phyloP scores from a whole-genome alignment of 2,113 vertebrate species.

The Phoxinus phoxinus region DNA sequence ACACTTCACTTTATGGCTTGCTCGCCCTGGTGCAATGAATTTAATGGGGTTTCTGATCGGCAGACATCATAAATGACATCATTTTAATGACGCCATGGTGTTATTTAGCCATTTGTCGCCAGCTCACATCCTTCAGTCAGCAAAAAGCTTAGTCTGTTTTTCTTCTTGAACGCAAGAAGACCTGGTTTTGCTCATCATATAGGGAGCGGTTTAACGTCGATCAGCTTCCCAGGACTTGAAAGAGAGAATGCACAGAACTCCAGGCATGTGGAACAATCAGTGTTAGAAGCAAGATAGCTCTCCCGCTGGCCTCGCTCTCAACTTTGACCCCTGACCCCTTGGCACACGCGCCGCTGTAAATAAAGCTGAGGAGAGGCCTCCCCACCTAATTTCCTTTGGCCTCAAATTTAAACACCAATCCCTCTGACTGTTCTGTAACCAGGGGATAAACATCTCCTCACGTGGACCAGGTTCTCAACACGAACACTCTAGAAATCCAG shows the following conservation, averaged over 20 bases:
- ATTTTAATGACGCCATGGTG: background rate
- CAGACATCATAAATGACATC: background rate
- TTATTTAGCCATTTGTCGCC: background rate
- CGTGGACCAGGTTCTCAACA: constrained; percentile 35
- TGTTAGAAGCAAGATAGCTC: constrained; percentile 27
- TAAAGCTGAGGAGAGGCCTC: constrained; percentile 49
- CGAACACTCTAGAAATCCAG: constrained; percentile 7
- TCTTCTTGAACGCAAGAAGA: background rate
- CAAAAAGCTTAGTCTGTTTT: background rate
- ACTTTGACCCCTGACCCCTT: constrained; percentile 55
- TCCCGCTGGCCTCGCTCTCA: constrained; percentile 46
- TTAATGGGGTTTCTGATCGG: background rate
- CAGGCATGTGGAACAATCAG: constrained; percentile 55
- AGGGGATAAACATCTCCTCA: constrained; percentile 49
- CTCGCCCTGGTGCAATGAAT: background rate
- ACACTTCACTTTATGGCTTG: background rate
- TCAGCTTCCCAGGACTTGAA: constrained; percentile 14
- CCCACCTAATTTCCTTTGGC: constrained; percentile 39
- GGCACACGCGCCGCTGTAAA: constrained; percentile 53
- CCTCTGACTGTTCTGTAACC: constrained; percentile 23
- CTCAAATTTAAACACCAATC: constrained; percentile 48
- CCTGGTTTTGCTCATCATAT: constrained; percentile 22
- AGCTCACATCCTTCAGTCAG: background rate
- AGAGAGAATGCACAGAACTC: constrained; percentile 45
- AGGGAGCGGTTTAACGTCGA: background rate